Percentiles rank a stretch among this genome's conserved stretches.
These are phyloP conservation scores for Chorisops tibialis DNA, from an alignment of 2,888 invertebrate genomes.

Conservation along the genomic window DNA sequence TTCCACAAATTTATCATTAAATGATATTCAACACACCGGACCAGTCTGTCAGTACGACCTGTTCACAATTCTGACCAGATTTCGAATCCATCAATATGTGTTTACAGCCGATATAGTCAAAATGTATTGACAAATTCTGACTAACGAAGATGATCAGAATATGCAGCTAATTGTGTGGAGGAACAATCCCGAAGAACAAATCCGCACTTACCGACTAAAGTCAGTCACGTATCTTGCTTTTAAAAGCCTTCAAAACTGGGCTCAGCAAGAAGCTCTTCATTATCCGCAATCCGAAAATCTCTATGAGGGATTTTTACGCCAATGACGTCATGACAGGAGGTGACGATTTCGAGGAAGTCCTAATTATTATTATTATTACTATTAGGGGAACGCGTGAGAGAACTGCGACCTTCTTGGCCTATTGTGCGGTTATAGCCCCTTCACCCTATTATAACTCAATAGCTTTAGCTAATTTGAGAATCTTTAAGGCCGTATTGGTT, in stretches of 20 bases:
- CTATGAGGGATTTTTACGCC: background rate
- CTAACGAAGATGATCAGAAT: slow-evolving; percentile 29
- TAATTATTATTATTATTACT: too few relatives aligned
- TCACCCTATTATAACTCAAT: too few relatives aligned
- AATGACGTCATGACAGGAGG: background rate
- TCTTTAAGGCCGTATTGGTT: too few relatives aligned
- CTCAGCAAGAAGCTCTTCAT: too few relatives aligned
- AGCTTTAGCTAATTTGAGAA: too few relatives aligned
- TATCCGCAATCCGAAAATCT: too few relatives aligned
- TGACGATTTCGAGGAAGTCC: background rate
- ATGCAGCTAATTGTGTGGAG: slow-evolving; percentile 35
- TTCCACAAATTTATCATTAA: too few relatives aligned
- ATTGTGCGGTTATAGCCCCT: too few relatives aligned
- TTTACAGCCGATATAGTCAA: slow-evolving; percentile 36
- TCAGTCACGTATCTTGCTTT: slow-evolving; percentile 31
- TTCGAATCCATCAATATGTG: slow-evolving; percentile 16
- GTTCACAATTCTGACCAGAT: too few relatives aligned
- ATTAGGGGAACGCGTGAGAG: too few relatives aligned
- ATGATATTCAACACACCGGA: background rate
- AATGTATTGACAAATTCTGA: slow-evolving; percentile 36
- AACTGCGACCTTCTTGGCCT: too few relatives aligned
- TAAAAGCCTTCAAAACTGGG: too few relatives aligned
- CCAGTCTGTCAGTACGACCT: slow-evolving; percentile 33
- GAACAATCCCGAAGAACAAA: background rate
- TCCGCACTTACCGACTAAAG: slow-evolving; percentile 18